Evolutionary conservation across 1,140 invertebrate genomes (phyloP), one percentile per base, ranked within the genome.

Genomic region (Heliconius congener): DNA sequence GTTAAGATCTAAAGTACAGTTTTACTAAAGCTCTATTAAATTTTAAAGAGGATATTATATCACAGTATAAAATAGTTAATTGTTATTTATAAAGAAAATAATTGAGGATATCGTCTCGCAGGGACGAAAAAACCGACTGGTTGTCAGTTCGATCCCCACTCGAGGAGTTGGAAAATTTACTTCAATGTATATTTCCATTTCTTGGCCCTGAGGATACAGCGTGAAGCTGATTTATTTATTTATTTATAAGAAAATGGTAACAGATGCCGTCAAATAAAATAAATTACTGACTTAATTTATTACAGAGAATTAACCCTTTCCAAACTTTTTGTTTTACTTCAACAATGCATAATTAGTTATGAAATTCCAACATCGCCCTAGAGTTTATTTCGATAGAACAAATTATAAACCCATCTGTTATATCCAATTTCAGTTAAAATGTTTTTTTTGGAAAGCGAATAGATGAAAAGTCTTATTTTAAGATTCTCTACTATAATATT

Each of bases 291-390:
- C n/a, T 60, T 23, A 27, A 60, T 60, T 60, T 1, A n/a, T 23
- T 60, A 27, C 55, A 60, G 6, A 60, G 8, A 60, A 60, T 9
- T n/a, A 23, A 6, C n/a, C 55, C n/a, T 60, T 60, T 60, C 55
- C n/a, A 60, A 60, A 60, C 55, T 60, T 60, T 60, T n/a, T 23
- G 55, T 8, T 60, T n/a, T 23, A 60, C n/a, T 60, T 3, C 8
- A 60, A 60, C 30, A 34, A 34, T 60, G n/a, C 55, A 60, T 60
- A 60, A 60, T 60, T 60, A 60, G 55, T 60, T 27, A n/a, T 60
- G 55, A 60, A 60, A 8, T 55, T 60, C 8, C 55, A n/a, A 60
- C 1, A 60, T 60, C 55, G 55, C 8, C n/a, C 55, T 27, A 60
- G 8, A 60, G 55, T 23, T 60, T 60, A 60, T 60, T 60, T 60